Conservation (phyloP, 2,113 vertebrate species). For the Castor canadensis region DNA sequence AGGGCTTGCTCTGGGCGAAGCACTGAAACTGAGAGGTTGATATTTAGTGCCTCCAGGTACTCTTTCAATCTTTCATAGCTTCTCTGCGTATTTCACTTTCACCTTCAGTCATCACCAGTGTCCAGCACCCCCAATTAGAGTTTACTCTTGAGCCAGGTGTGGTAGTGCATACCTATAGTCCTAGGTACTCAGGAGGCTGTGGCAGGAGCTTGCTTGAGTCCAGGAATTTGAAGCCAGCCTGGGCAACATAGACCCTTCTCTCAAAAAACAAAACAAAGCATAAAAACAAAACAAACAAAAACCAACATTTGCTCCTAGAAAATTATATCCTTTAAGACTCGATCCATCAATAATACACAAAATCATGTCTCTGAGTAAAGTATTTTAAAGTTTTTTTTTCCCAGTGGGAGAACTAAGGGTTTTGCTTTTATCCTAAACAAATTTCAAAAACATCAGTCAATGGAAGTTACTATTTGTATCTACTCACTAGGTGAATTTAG, state of each 20-base stretch:
- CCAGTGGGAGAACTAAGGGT: neutral
- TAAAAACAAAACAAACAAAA: neutral
- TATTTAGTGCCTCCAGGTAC: neutral
- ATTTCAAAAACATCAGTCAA: neutral
- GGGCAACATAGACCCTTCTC: neutral
- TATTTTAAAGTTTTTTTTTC: neutral
- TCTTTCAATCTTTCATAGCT: neutral
- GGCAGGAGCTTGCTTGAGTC: neutral
- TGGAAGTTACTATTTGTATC: neutral
- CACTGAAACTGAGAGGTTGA: neutral
- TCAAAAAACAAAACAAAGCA: neutral
- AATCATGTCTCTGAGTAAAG: neutral
- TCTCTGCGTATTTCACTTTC: neutral
- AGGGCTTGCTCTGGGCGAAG: neutral
- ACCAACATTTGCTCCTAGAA: neutral
- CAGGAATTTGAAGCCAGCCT: neutral
- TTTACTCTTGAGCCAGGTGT: neutral
- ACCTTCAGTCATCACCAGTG: neutral
- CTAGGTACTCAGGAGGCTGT: neutral
- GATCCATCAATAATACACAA: neutral
- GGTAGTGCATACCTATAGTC: neutral
- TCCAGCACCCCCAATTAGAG: neutral
- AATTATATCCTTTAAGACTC: neutral
- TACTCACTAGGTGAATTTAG: neutral
- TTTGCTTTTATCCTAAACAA: constrained; percentile 27